Evolutionary conservation across 2,113 vertebrate genomes (phyloP).

Genomic region (Rhinolophus ferrumequinum): DNA sequence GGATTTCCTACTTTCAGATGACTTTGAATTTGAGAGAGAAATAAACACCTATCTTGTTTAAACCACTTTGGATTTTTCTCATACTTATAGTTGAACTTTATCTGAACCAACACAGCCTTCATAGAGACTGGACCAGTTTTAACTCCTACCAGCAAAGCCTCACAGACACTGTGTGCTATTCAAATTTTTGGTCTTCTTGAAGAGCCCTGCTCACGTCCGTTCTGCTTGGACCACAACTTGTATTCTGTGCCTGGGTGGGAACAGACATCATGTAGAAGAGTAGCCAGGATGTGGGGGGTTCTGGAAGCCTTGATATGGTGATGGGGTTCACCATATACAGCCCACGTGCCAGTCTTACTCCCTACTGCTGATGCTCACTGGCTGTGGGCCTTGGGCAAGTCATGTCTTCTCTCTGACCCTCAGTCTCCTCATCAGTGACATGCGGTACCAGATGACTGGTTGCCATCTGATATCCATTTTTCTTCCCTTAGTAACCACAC

Average conservation of each 20-base stretch:
- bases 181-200: too few species aligned
- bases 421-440: background rate
- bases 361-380: background rate
- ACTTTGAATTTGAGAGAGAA: background rate
- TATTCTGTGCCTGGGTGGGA: background rate
- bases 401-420: background rate
- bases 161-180: background rate
- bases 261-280: background rate
- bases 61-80: background rate
- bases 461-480: too few species aligned
- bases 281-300: too few species aligned
- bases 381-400: background rate
- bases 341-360: background rate
- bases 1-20: background rate
- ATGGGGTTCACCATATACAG: too few species aligned
- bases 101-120: background rate
- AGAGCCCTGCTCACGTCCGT: too few species aligned
- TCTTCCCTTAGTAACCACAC: background rate
- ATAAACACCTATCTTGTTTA: background rate
- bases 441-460: background rate
- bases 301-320: background rate
- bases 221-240: background rate
- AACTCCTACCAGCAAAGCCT: background rate
- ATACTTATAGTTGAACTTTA: background rate
- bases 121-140: background rate